Evolutionary conservation across 1,140 invertebrate species (phyloP).

Genomic region (Musca vetustissima): DNA sequence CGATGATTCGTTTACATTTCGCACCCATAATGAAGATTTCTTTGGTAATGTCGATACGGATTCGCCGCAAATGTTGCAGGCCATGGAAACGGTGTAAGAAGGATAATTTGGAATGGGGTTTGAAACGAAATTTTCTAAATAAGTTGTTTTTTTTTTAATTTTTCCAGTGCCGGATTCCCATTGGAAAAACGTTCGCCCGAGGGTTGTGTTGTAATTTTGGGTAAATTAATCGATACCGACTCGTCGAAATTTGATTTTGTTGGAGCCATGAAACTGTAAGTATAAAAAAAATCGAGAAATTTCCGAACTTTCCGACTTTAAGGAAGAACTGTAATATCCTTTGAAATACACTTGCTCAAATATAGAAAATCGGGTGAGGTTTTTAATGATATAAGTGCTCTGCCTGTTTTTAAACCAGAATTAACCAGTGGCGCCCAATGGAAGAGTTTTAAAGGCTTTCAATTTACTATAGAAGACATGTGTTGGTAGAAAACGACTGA

Average conservation of each 20-base stretch:
- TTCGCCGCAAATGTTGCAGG: conserved; percentile 54
- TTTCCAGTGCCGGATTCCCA: conserved; percentile 54
- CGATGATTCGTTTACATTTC: conserved; percentile 65
- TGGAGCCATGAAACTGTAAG: conserved; percentile 56
- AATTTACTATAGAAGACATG: too few relatives aligned
- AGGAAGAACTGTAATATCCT: too few relatives aligned
- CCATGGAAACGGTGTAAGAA: conserved; percentile 59
- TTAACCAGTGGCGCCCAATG: too few relatives aligned
- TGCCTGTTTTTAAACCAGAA: too few relatives aligned
- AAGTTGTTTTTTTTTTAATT: neutral
- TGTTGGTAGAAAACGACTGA: too few relatives aligned
- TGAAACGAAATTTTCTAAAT: neutral
- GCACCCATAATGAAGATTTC: conserved; percentile 64
- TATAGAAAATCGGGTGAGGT: too few relatives aligned
- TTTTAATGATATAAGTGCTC: too few relatives aligned
- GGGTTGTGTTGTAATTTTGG: conserved; percentile 60
- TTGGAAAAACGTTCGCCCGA: conserved; percentile 59
- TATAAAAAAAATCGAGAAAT: conserved; percentile 13
- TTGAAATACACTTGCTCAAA: too few relatives aligned
- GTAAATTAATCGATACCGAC: conserved; percentile 60
- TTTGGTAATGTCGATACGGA: conserved; percentile 62
- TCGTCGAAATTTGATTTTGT: conserved; percentile 62
- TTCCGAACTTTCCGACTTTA: too few relatives aligned
- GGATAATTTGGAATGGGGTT: conserved; percentile 17
- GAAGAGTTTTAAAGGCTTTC: too few relatives aligned